phyloP scores from a whole-genome alignment of 2,888 invertebrate genomes.

The Cheilosia vernalis region DNA sequence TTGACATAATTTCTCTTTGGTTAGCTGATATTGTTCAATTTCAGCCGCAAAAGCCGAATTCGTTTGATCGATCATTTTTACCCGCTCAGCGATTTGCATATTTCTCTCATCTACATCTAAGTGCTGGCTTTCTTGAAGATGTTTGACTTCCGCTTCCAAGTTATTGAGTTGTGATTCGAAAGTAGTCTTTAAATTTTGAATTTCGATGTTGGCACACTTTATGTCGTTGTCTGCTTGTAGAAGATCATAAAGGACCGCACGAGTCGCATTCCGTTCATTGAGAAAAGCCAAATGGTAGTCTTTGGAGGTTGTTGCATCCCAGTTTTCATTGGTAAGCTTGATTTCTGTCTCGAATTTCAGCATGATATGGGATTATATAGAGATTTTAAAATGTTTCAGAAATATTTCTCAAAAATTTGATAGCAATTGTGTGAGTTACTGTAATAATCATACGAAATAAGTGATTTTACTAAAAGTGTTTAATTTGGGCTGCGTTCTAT shows the following conservation, averaged over 20 bases:
- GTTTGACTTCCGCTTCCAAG: slow-evolving; percentile 36
- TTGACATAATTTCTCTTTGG: slow-evolving; percentile 28
- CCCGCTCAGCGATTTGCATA: not conserved
- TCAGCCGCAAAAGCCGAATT: slow-evolving; percentile 25
- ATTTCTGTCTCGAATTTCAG: not conserved
- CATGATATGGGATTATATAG: not conserved
- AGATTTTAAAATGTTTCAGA: not conserved
- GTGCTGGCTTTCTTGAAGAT: slow-evolving; percentile 17
- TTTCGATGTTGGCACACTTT: slow-evolving; percentile 57
- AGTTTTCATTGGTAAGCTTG: slow-evolving; percentile 44
- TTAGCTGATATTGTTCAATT: slow-evolving; percentile 40
- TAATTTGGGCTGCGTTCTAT: too few relatives aligned
- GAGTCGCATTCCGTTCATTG: slow-evolving; percentile 56
- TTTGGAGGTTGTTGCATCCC: slow-evolving; percentile 32
- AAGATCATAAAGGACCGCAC: slow-evolving; percentile 48
- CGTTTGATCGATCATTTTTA: slow-evolving; percentile 29
- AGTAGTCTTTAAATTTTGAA: slow-evolving; percentile 32
- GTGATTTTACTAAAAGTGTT: not conserved
- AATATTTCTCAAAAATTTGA: not conserved
- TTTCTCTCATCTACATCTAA: slow-evolving; percentile 25
- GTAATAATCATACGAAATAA: not conserved
- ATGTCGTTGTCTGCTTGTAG: slow-evolving; percentile 62
- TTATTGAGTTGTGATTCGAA: slow-evolving; percentile 21
- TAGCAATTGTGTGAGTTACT: not conserved
- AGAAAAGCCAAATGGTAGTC: slow-evolving; percentile 47